Evolutionary conservation across 2,113 vertebrate genomes (phyloP).

Genomic region (Cygnus atratus): DNA sequence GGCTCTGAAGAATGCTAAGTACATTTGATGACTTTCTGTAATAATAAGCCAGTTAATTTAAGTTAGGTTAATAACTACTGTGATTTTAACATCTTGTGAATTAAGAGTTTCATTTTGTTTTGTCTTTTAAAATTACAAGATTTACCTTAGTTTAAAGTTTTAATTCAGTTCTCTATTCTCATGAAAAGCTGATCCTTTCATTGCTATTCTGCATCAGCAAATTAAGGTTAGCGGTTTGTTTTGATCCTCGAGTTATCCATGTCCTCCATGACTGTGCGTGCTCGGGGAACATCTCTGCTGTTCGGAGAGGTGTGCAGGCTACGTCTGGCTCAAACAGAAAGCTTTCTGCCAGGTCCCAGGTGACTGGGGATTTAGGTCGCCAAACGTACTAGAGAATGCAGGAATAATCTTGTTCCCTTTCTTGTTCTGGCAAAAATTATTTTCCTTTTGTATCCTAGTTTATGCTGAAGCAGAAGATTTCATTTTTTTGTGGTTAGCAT

Average conservation of each 20-base stretch:
- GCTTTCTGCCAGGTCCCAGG: neutral
- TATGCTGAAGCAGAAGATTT: constrained; percentile 14
- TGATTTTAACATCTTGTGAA: constrained; percentile 48
- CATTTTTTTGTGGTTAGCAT: constrained; percentile 10
- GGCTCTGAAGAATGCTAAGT: constrained; percentile 55
- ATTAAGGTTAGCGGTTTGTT: neutral
- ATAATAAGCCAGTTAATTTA: constrained; percentile 62
- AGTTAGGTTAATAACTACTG: constrained; percentile 50
- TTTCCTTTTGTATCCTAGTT: neutral
- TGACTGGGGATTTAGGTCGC: neutral
- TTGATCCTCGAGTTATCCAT: neutral
- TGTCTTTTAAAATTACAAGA: constrained; percentile 18
- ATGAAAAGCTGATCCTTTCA: neutral
- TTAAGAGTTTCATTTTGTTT: constrained; percentile 27
- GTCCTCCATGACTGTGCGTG: neutral
- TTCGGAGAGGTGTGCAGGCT: neutral
- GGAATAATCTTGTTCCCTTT: constrained; percentile 5
- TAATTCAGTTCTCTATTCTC: neutral
- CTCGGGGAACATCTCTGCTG: neutral
- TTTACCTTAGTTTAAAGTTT: constrained; percentile 31
- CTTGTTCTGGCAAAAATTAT: neutral
- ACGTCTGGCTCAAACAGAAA: neutral
- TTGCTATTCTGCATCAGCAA: neutral
- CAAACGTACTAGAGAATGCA: neutral
- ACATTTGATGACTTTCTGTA: constrained; percentile 59